Conservation (phyloP, 2,797 vertebrate genomes). For the Loriculus beryllinus region DNA sequence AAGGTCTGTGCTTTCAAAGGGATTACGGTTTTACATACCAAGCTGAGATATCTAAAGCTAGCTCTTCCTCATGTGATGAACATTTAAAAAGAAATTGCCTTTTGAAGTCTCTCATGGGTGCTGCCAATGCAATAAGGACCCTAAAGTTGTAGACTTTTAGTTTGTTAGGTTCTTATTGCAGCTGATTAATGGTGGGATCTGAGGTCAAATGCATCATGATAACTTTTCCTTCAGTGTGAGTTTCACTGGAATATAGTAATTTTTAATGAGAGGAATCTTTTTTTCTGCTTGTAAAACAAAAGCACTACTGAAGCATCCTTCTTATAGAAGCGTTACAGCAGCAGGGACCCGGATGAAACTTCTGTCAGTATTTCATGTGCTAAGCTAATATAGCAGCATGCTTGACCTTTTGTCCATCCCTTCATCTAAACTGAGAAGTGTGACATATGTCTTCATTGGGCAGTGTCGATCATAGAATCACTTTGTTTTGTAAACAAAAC, state of each 20-base stretch:
- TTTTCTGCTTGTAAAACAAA: background rate
- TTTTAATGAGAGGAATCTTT: background rate
- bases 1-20: background rate
- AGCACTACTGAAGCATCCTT: background rate
- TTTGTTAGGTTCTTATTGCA: background rate
- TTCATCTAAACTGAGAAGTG: background rate
- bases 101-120: background rate
- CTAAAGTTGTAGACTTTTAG: background rate
- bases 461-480: background rate
- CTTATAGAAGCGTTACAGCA: background rate
- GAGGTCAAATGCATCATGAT: background rate
- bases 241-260: background rate
- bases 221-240: background rate
- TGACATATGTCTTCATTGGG: background rate
- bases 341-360: background rate
- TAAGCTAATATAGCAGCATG: background rate
- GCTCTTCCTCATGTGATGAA: background rate
- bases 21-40: background rate
- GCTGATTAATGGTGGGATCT: background rate
- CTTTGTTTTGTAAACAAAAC: background rate
- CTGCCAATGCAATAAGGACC: background rate
- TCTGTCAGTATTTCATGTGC: background rate
- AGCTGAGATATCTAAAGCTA: background rate
- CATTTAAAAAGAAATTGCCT: background rate
- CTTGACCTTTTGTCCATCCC: background rate